phyloP scores from a whole-genome alignment of 2,888 invertebrate species.

The Coleophora deauratella region DNA sequence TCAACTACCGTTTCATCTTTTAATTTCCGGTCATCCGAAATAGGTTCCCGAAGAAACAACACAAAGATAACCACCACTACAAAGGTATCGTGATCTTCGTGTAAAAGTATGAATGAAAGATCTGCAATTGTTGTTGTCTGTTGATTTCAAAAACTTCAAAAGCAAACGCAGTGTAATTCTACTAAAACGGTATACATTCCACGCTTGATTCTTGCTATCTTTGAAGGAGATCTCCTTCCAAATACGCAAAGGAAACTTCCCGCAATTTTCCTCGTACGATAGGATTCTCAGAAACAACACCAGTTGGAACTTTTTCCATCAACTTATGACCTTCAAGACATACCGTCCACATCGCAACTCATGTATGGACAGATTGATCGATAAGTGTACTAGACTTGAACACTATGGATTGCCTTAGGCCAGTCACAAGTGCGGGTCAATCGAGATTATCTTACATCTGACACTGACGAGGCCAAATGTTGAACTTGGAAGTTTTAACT shows the following conservation, averaged over 20 bases:
- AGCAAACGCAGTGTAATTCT: no score
- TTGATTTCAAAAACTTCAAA: no score
- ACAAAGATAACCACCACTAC: no score
- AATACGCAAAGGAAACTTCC: neutral
- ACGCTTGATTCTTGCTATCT: slow-evolving; percentile 8
- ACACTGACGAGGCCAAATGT: slow-evolving; percentile 7
- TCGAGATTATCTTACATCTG: slow-evolving; percentile 5
- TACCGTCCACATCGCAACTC: slow-evolving; percentile 2
- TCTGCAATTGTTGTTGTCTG: no score
- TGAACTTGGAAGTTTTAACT: slow-evolving; percentile 10
- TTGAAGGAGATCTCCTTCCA: neutral
- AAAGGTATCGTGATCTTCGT: no score
- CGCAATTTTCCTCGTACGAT: neutral
- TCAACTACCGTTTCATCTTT: no score
- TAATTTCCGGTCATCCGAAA: no score
- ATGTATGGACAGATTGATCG: slow-evolving; percentile 5
- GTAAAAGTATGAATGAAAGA: no score
- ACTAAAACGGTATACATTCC: neutral
- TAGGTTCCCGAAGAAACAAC: no score
- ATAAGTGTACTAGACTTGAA: neutral
- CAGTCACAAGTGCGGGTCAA: slow-evolving; percentile 10
- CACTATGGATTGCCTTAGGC: slow-evolving; percentile 7
- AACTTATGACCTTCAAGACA: slow-evolving; percentile 1
- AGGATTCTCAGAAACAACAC: neutral
- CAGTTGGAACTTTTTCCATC: neutral